Evolutionary conservation across 1,140 invertebrate genomes (phyloP).

Genomic region (Planococcus citri): DNA sequence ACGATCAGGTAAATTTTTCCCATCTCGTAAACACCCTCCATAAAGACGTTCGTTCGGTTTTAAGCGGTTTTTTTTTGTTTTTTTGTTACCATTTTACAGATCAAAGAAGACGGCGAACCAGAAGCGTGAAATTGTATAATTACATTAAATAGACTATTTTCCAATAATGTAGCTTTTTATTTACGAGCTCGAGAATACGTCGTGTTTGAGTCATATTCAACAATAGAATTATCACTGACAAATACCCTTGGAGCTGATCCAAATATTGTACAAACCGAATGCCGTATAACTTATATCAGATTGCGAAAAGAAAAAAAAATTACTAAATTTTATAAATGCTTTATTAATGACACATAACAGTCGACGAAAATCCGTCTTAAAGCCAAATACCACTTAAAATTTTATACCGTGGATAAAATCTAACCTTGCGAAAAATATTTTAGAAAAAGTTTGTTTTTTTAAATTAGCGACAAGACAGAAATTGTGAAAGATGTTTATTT

Average conservation of each 20-base stretch:
- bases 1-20: no score
- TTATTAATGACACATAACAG: slow-evolving; percentile 1
- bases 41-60: no score
- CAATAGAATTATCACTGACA: neutral
- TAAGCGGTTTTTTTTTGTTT: no score
- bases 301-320: neutral
- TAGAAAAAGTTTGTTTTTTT: neutral
- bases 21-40: no score
- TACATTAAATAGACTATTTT: no score
- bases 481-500: neutral
- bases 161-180: no score
- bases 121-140: no score
- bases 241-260: neutral
- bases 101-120: no score
- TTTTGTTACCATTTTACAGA: no score
- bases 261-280: no score
- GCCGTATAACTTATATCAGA: neutral
- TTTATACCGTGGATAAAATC: neutral
- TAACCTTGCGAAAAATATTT: neutral
- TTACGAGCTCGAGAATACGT: no score
- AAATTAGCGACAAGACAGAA: neutral
- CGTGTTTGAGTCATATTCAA: neutral
- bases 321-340: neutral
- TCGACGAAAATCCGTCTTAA: neutral
- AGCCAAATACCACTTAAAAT: neutral